Conservation (phyloP, 2,113 vertebrate genomes). For the Aptenodytes forsteri region DNA sequence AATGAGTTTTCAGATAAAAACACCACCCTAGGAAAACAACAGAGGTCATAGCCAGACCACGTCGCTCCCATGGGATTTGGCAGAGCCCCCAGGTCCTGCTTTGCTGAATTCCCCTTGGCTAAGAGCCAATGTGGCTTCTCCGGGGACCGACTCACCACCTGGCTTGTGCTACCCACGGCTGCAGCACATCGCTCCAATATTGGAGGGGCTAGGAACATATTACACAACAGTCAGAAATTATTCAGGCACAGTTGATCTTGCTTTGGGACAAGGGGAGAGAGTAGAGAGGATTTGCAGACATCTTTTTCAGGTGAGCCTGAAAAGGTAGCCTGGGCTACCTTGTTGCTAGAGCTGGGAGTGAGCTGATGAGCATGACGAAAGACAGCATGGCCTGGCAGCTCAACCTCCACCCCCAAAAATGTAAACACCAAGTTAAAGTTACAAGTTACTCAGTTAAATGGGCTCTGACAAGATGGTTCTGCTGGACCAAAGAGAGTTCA, state of each 20-base stretch:
- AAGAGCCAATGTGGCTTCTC: accelerated
- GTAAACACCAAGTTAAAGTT: not conserved
- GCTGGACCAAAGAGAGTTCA: not conserved
- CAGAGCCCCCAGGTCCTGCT: not conserved
- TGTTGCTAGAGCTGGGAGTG: not conserved
- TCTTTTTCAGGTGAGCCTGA: not conserved
- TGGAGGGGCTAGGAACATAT: not conserved
- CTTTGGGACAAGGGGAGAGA: not conserved
- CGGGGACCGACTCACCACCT: accelerated
- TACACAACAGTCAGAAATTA: not conserved
- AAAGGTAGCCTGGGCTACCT: not conserved
- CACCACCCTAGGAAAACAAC: not conserved
- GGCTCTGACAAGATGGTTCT: not conserved
- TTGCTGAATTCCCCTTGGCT: not conserved
- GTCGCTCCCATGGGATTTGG: not conserved
- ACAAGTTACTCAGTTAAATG: not conserved
- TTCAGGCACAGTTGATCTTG: not conserved
- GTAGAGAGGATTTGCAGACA: not conserved
- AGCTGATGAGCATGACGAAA: not conserved
- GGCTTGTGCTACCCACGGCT: not conserved
- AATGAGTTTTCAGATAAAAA: not conserved
- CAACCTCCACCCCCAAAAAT: not conserved
- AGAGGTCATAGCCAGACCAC: not conserved
- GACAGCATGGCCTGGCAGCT: not conserved
- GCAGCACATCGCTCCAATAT: not conserved